Conservation (phyloP, 1,140 invertebrate genomes). For the Eufriesea mexicana region DNA sequence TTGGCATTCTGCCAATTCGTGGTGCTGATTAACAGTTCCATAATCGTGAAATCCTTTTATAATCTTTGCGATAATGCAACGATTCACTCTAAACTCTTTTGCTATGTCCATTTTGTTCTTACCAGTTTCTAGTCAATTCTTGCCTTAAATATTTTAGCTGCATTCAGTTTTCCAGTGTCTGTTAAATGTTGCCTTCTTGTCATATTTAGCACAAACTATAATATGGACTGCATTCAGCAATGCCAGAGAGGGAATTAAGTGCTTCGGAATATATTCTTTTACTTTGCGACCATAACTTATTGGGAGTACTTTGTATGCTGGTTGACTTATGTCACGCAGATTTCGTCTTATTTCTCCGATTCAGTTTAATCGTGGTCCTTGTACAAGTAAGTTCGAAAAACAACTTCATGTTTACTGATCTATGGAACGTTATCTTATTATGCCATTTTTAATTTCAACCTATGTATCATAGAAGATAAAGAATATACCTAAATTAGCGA, state of each 20-base stretch:
- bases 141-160: conserved; percentile 10
- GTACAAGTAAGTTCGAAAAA: too few species aligned
- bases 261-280: conserved; percentile 5
- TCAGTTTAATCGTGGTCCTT: too few species aligned
- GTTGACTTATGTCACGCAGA: too few species aligned
- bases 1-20: neutral
- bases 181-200: conserved; percentile 18
- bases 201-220: conserved; percentile 7
- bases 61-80: conserved; percentile 17
- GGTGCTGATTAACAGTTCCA: neutral
- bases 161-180: conserved; percentile 24
- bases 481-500: too few species aligned
- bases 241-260: neutral
- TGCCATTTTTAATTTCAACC: too few species aligned
- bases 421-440: too few species aligned
- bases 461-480: too few species aligned
- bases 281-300: conserved; percentile 7
- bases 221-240: neutral
- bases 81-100: conserved; percentile 25
- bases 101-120: conserved; percentile 18
- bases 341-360: too few species aligned
- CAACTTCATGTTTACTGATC: too few species aligned
- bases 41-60: conserved; percentile 22
- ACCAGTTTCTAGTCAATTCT: neutral
- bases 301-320: too few species aligned